Conservation (phyloP, 2,888 invertebrate genomes). For the Dicyrtoma fusca region DNA sequence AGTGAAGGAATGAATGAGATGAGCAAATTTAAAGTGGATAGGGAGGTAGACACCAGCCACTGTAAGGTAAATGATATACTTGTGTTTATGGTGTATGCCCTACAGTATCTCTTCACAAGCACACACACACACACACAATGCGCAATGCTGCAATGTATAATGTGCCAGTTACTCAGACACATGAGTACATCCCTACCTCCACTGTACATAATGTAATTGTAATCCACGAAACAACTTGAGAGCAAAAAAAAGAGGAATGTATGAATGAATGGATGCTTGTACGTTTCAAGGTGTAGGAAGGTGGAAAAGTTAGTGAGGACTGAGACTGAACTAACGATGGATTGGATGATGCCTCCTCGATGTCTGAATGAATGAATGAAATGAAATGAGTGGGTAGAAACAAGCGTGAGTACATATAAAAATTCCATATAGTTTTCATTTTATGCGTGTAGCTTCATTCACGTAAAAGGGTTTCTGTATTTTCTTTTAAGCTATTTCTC, state of each 20-base stretch:
- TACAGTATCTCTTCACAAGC: slow-evolving; percentile 7
- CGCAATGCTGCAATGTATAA: neutral
- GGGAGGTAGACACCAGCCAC: too few species aligned
- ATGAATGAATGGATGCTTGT: neutral
- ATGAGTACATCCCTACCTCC: too few species aligned
- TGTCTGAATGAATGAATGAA: slow-evolving; percentile 10
- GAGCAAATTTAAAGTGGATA: too few species aligned
- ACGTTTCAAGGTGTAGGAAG: neutral
- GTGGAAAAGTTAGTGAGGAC: slow-evolving; percentile 2
- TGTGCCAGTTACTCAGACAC: too few species aligned
- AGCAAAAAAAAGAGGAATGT: neutral
- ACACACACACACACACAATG: neutral
- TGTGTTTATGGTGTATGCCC: too few species aligned
- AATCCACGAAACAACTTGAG: slow-evolving; percentile 6
- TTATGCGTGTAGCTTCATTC: too few species aligned
- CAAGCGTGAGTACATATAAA: neutral
- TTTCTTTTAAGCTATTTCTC: neutral
- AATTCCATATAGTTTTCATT: too few species aligned
- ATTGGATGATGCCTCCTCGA: too few species aligned
- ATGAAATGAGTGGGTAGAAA: slow-evolving; percentile 12
- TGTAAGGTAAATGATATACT: too few species aligned
- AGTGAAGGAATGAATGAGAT: too few species aligned
- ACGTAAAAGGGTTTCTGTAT: too few species aligned
- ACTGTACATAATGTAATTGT: neutral
- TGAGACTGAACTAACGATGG: neutral